Percentiles rank a stretch among this genome's conserved stretches.
phyloP scores from a whole-genome alignment of 2,888 invertebrate species.

The Meteorus colon region DNA sequence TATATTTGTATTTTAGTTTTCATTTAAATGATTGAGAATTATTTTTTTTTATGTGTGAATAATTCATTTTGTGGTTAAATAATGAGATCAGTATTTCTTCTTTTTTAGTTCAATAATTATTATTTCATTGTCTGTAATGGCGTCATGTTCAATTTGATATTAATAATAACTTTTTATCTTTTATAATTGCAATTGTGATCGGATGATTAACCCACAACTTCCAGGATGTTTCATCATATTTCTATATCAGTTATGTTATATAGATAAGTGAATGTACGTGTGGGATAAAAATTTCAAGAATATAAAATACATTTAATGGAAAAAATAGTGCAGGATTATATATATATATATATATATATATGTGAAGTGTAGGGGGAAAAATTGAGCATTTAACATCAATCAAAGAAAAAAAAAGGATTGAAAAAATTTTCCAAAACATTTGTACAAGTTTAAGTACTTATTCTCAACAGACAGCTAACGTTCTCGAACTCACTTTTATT shows the following conservation, averaged over 20 bases:
- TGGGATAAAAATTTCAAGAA: not conserved
- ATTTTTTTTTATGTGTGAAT: too few species aligned
- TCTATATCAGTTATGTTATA: not conserved
- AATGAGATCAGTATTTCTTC: too few species aligned
- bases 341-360: not conserved
- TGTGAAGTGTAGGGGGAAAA: not conserved
- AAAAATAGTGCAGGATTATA: not conserved
- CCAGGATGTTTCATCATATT: conserved; percentile 12
- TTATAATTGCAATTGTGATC: not conserved
- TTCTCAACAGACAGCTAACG: not conserved
- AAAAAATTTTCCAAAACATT: not conserved
- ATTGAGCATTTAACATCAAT: not conserved
- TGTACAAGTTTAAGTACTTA: not conserved
- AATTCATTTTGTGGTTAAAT: too few species aligned
- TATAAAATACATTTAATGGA: not conserved
- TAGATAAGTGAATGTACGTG: not conserved
- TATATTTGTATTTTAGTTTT: not conserved
- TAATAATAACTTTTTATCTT: not conserved
- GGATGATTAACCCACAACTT: conserved; percentile 14
- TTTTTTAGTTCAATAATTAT: too few species aligned
- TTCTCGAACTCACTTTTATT: conserved; percentile 12
- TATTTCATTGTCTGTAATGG: too few species aligned
- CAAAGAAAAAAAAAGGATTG: not conserved
- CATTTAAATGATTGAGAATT: not conserved
- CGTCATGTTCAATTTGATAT: too few species aligned